Base-by-base conservation (phyloP, 2,113 vertebrate genomes). In the Scalopus aquaticus region DNA sequence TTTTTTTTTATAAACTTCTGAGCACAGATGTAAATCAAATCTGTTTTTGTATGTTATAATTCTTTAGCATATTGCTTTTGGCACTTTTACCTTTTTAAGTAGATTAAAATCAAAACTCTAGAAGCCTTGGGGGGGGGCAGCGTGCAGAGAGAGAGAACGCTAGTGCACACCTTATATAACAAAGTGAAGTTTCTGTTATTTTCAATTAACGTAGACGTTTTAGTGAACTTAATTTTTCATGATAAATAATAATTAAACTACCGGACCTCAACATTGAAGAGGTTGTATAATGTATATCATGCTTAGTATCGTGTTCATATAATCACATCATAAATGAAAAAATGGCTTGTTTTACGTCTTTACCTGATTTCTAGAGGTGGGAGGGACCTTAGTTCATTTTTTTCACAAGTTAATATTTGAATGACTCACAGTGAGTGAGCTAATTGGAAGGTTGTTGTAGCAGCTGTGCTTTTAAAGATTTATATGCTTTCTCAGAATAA, bases 21-120 rank as follows among this genome's bases (percentile, higher is more conserved):
- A 78, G 80, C 62, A 82, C 7, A 76, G 20, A 42, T 80, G 15
- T 91, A 44, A 76, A 56, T 91, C 70, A 28, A 76, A 24, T 72
- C n/a, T 90, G 0, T 85, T 44, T 79, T 84, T 54, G 3, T 83
- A 37, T 65, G 37, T 37, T 74, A 4, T 90, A 54, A 46, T 89
- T 89, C 64, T 88, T 65, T 17, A 65, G 32, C 3, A 6, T 58
- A 60, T 69, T 78, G 5, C 32, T 76, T 87, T 91, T 28, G 12
- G 5, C 28, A 70, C 20, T 35, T 67, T 28, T 32, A 30, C 26
- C 37, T 46, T 90, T 92, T 35, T 30, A 62, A 15, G 46, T 30
- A 84, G 76, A 90, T 78, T 72, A 95, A 88, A 85, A 91, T 76
- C 28, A 72, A 49, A 88, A 11, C n/a, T n/a, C n/a, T n/a, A n/a